Percentiles rank a stretch among this genome's conserved stretches.
These are phyloP conservation scores for Ellobius talpinus DNA, from an alignment of 2,113 vertebrate genomes.

Conservation along the genomic window DNA sequence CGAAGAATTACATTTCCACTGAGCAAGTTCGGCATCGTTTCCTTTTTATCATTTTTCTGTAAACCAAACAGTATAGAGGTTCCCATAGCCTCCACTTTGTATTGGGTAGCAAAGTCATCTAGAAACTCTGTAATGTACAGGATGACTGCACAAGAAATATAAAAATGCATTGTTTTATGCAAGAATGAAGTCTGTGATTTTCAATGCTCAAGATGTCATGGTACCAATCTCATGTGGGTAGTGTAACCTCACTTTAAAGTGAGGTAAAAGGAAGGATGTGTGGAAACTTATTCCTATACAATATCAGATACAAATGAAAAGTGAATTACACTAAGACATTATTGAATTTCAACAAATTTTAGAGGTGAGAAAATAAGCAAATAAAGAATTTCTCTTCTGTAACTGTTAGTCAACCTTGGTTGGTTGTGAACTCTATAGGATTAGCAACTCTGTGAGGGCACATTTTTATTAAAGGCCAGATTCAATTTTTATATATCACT, in stretches of 20 bases:
- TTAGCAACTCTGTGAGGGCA: neutral
- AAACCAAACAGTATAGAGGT: neutral
- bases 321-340: neutral
- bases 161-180: neutral
- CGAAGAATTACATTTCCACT: neutral
- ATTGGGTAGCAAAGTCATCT: neutral
- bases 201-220: neutral
- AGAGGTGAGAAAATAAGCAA: neutral
- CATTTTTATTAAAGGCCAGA: neutral
- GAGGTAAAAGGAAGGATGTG: neutral
- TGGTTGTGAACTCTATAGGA: neutral
- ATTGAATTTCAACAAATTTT: neutral
- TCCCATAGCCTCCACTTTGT: neutral
- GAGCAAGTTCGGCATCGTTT: neutral
- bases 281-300: neutral
- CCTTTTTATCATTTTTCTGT: neutral
- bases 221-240: neutral
- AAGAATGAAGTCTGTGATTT: neutral
- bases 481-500: neutral
- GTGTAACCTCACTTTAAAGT: neutral
- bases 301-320: slow-evolving; percentile 25
- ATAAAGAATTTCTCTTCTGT: neutral
- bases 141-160: neutral
- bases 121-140: neutral
- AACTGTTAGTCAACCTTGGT: neutral